A percentile compares a stretch with the other conserved stretches of the same genome.
Conservation (phyloP, 2,113 vertebrate species). For the Cettia cetti region DNA sequence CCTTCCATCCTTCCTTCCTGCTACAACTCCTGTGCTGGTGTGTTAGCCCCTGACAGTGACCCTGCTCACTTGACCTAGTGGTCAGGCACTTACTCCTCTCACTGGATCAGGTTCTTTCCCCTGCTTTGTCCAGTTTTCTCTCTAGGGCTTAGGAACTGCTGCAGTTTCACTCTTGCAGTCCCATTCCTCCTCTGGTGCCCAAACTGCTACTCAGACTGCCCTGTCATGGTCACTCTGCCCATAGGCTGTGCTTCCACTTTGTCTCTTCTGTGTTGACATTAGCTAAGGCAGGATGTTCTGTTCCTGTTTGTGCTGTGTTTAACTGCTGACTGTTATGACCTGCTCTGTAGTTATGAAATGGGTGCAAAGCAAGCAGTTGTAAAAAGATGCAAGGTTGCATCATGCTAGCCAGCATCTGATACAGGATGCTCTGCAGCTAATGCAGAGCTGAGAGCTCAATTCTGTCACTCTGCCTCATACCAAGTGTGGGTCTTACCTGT, state of each 20-base stretch:
- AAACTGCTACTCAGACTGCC: not conserved
- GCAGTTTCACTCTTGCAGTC: not conserved
- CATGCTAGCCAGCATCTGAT: not conserved
- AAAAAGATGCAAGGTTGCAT: not conserved
- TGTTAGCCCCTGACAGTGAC: not conserved
- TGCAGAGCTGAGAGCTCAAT: not conserved
- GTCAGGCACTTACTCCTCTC: not conserved
- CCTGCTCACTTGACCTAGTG: not conserved
- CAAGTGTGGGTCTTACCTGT: not conserved
- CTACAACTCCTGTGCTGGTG: not conserved
- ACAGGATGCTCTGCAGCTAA: not conserved
- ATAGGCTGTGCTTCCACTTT: not conserved
- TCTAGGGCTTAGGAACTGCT: not conserved
- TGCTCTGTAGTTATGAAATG: not conserved
- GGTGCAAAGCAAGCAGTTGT: not conserved
- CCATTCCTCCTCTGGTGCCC: not conserved
- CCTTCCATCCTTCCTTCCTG: not conserved
- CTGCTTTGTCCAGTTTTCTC: not conserved
- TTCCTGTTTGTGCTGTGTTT: not conserved
- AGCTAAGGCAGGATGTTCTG: slow-evolving; percentile 6
- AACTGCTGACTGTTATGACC: not conserved
- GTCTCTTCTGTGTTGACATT: not conserved
- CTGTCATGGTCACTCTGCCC: not conserved
- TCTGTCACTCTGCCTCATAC: not conserved
- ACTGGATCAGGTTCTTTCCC: not conserved